phyloP scores from a whole-genome alignment of 2,113 vertebrate genomes.

The Tychaedon coryphoeus region DNA sequence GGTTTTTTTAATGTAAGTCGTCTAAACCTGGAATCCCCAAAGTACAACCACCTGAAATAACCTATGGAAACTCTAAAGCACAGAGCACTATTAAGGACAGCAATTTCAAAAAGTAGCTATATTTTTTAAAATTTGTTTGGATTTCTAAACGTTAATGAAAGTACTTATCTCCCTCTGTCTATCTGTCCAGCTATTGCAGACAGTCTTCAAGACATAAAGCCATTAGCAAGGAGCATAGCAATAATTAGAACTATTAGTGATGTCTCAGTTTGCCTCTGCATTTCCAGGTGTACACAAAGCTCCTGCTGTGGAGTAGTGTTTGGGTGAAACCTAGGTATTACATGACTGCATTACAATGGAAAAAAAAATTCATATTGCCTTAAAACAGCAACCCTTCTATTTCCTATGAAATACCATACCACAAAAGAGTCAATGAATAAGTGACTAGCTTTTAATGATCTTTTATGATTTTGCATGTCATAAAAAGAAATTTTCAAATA shows the following conservation, averaged over 20 bases:
- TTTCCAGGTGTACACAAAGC: neutral
- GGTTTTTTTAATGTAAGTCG: neutral
- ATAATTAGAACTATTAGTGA: neutral
- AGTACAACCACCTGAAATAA: neutral
- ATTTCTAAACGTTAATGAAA: neutral
- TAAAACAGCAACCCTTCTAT: neutral
- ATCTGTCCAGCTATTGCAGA: neutral
- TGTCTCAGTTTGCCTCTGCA: neutral
- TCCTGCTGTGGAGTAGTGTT: neutral
- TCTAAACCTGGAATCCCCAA: neutral
- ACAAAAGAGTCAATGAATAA: neutral
- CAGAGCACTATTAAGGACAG: neutral
- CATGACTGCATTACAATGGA: neutral
- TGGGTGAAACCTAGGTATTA: neutral
- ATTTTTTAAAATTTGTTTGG: neutral
- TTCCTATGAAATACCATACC: fast-evolving
- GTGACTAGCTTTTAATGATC: neutral
- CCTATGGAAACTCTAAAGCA: neutral
- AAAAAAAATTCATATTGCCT: neutral
- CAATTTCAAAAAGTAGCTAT: neutral
- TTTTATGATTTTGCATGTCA: neutral
- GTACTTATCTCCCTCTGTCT: neutral
- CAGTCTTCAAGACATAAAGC: neutral
- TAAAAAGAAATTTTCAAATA: neutral
- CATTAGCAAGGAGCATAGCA: neutral